Evolutionary conservation across 2,797 vertebrate genomes (phyloP), one percentile per base, ranked within the genome.

Genomic region (Hyperoplus immaculatus): DNA sequence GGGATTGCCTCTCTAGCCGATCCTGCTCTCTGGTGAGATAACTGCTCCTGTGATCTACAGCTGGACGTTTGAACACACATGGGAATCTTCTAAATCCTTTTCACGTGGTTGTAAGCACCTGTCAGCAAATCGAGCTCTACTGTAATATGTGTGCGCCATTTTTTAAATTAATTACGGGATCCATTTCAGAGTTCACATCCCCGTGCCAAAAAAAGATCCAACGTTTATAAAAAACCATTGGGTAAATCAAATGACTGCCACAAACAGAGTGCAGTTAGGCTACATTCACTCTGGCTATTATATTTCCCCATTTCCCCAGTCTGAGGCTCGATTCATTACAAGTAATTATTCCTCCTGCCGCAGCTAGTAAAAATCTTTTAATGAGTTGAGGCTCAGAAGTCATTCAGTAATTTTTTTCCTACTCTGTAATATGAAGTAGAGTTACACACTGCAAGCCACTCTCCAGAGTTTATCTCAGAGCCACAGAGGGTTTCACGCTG

Each of bases 1-100:
- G 64, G 75, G 72, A 88, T 83, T 74, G 83, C 49, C 65, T 89
- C 82, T 86, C 89, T 86, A 88, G 89, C 82, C 72, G 65, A 77
- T 16, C 41, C 78, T 57, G 69, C 60, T 76, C 77, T 82, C 78
- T 41, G 38, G 56, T 81, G 77, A 58, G 69, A 80, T 63, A 80
- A 88, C 84, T 51, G 49, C 75, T 72, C 21, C 43, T 67, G 78
- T 91, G 90, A 90, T 90, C 77, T 87, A 89, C 15, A 42, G 76
- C 83, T 29, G 81, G 59, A 58, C 66, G 60, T 42, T 53, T 57
- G 1, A 81, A 72, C 75, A 68, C 75, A 80, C 0, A 36, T 61
- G 46, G 73, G 73, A 69, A 64, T 76, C 63, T 59, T 65, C 76
- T 82, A 5, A 73, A 29, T 29, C 81, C 60, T 72, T 60, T 67